Base-by-base conservation (phyloP, 2,797 vertebrate species). In the Ataeniobius toweri region DNA sequence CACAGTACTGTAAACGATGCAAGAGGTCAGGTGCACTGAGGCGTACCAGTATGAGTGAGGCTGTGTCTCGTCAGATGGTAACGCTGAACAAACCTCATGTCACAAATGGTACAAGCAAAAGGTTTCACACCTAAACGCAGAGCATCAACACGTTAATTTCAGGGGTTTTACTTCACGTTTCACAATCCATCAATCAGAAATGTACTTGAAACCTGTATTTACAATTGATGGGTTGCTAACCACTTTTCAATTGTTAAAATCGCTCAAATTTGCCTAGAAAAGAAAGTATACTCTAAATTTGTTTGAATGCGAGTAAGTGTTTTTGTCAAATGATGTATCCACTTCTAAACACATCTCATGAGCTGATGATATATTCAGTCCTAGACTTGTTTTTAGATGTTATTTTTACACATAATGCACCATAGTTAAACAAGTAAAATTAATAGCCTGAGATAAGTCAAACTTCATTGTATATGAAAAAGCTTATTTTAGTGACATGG, bases 11-110 rank as follows among this genome's bases (percentile, higher is more conserved):
- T 77, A 70, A 48, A 56, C 74, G 20, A 79, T 80, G 85, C 92
- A 89, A 88, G 79, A 65, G 88, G 89, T 91, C 85, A 87, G 90
- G 90, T 93, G 93, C 81, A 86, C 87, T 87, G 91, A 92, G 92
- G 84, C 93, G 91, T 95, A 95, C 94, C 93, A 89, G 93, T 94
- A 93, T 94, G 94, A 89, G 92, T 95, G 92, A 95, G 92, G 93
- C 92, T 94, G 94, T 95, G 94, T 94, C 94, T 94, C 14, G 93
- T 90, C 94, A 95, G 94, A 90, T 94, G 94, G 92, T 95, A 94
- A 84, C 94, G 93, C 89, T 95, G 94, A 91, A 94, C 90, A 94
- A 95, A 95, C 90, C 93, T 94, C 93, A 94, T 94, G 93, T 95
- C 93, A 87, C 94, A 95, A 87, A 95, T 94, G 91, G 93, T 92